A percentile compares a stretch with the other conserved stretches of the same genome.
phyloP scores from a whole-genome alignment of 2,888 invertebrate species.

The Pollenia griseotomentosa region DNA sequence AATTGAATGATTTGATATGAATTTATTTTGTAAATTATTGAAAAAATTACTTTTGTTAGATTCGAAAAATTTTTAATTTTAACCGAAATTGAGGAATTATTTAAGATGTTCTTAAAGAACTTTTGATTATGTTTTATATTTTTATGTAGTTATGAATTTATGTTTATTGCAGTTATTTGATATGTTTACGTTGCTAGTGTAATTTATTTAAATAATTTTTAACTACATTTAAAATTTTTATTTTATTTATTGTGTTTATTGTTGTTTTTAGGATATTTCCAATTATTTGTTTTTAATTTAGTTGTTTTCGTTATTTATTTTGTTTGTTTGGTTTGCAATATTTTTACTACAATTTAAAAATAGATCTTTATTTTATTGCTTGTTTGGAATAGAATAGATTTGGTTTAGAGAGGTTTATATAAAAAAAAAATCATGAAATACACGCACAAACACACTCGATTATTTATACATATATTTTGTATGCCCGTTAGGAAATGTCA shows the following conservation, averaged over 20 bases:
- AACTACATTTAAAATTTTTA: slow-evolving; percentile 21
- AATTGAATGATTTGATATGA: slow-evolving; percentile 18
- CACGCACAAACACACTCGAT: neutral
- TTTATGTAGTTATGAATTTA: neutral
- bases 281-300: slow-evolving; percentile 3
- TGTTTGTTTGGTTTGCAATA: neutral
- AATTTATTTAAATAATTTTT: slow-evolving; percentile 24
- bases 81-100: slow-evolving; percentile 2
- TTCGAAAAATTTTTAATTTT: neutral
- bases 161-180: slow-evolving; percentile 40
- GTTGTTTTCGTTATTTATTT: neutral
- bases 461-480: neutral
- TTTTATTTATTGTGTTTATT: neutral
- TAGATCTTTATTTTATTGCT: slow-evolving; percentile 14
- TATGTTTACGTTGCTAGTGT: slow-evolving; percentile 57
- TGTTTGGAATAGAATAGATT: slow-evolving; percentile 8
- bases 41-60: neutral
- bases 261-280: slow-evolving; percentile 21
- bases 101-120: slow-evolving; percentile 47
- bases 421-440: slow-evolving; percentile 6
- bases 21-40: slow-evolving; percentile 4
- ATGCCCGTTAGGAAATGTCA: too few relatives aligned
- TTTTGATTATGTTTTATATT: slow-evolving; percentile 34
- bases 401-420: slow-evolving; percentile 13
- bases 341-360: slow-evolving; percentile 31